A percentile compares a stretch with the other conserved stretches of the same genome.
These are phyloP conservation scores for Bubo scandiacus DNA, from an alignment of 2,113 vertebrate species.

Conservation along the genomic window DNA sequence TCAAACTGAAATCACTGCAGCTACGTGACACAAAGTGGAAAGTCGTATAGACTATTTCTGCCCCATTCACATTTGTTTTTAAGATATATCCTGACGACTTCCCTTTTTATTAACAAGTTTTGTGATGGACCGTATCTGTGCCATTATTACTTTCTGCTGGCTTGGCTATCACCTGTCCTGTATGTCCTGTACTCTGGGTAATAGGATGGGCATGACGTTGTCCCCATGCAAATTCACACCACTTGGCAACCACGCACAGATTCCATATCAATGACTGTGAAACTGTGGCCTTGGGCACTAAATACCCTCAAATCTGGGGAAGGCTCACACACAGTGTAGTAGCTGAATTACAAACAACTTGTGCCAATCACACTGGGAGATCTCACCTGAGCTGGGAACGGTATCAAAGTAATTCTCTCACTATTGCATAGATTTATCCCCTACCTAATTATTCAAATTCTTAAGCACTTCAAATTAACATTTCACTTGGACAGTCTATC, in stretches of 20 bases:
- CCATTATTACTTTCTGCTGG: background rate
- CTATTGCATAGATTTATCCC: background rate
- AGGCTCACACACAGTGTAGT: background rate
- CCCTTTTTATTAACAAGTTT: background rate
- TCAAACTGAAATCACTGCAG: background rate
- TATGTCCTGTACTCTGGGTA: background rate
- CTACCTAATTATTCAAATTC: conserved; percentile 29
- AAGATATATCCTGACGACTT: background rate
- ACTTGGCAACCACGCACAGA: background rate
- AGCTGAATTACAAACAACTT: background rate
- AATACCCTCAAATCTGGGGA: background rate
- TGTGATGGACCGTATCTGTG: background rate
- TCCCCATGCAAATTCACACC: background rate
- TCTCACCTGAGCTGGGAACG: background rate
- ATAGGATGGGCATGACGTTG: background rate
- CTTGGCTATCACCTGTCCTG: background rate
- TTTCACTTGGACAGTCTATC: conserved; percentile 23
- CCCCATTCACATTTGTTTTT: background rate
- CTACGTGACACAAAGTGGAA: background rate
- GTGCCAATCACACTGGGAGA: background rate
- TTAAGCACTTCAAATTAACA: conserved; percentile 45
- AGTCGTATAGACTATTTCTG: background rate
- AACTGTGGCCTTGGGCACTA: background rate
- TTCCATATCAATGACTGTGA: background rate
- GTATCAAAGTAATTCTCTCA: background rate